These are phyloP conservation scores for Holacanthella duospinosa DNA, from an alignment of 2,888 invertebrate genomes.

Conservation along the genomic window DNA sequence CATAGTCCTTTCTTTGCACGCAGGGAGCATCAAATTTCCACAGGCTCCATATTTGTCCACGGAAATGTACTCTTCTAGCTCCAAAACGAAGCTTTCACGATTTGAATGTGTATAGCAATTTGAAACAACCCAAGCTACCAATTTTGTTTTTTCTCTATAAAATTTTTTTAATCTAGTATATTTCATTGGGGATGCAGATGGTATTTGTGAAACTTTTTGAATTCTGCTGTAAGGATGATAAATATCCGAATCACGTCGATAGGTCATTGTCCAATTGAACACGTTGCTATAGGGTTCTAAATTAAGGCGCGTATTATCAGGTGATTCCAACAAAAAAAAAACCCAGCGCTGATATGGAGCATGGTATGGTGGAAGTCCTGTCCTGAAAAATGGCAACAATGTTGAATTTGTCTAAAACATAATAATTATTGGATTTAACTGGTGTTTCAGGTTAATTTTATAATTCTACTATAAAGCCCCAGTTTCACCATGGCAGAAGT, in stretches of 20 bases:
- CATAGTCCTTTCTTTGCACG: too few relatives aligned
- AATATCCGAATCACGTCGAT: conserved; percentile 27
- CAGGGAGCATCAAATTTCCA: background rate
- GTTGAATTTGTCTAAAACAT: background rate
- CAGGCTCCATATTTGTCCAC: conserved; percentile 10
- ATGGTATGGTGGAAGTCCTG: background rate
- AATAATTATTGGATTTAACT: too few relatives aligned
- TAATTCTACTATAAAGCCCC: too few relatives aligned
- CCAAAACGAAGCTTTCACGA: conserved; percentile 1
- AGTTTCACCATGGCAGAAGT: too few relatives aligned
- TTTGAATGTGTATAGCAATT: conserved; percentile 28
- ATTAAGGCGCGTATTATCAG: conserved; percentile 27
- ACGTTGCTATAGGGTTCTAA: conserved; percentile 23
- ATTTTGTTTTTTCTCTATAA: conserved; percentile 21
- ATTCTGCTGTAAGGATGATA: conserved; percentile 28
- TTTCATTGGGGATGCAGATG: conserved; percentile 1
- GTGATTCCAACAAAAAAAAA: conserved; percentile 30
- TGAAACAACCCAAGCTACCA: conserved; percentile 38
- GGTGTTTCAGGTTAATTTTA: too few relatives aligned
- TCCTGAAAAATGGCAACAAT: background rate
- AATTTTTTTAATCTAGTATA: background rate
- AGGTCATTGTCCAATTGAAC: conserved; percentile 25
- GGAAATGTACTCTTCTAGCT: background rate
- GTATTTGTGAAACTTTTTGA: background rate
- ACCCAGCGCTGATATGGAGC: conserved; percentile 24